Conservation (phyloP, 1,140 invertebrate species). For the Drosophila subpulchrella region DNA sequence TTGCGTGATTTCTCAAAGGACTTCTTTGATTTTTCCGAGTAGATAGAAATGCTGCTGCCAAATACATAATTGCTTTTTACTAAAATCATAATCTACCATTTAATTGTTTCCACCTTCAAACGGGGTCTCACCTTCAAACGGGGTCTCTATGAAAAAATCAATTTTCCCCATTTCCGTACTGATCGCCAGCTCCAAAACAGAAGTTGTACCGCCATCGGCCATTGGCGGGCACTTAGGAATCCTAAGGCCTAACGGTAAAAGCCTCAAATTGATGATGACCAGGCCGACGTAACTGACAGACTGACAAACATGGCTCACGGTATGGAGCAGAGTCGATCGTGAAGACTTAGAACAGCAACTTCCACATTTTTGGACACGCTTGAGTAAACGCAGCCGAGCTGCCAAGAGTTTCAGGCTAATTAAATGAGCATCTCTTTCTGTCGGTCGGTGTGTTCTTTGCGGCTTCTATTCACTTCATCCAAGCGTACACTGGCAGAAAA, state of each 20-base stretch:
- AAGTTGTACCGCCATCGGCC: constrained; percentile 33
- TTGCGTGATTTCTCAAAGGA: too few species aligned
- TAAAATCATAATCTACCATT: not conserved
- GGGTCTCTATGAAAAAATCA: constrained; percentile 1
- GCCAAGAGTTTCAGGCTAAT: constrained; percentile 58
- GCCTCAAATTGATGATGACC: constrained; percentile 69
- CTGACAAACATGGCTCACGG: constrained; percentile 26
- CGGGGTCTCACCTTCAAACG: not conserved
- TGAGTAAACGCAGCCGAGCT: constrained; percentile 51
- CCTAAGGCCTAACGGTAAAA: constrained; percentile 66
- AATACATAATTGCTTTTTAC: not conserved
- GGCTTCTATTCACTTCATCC: constrained; percentile 13
- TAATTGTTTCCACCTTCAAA: not conserved
- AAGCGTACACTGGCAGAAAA: constrained; percentile 47
- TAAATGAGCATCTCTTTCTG: constrained; percentile 55
- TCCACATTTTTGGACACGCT: constrained; percentile 67
- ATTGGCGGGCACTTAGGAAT: constrained; percentile 51
- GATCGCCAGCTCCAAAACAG: constrained; percentile 21
- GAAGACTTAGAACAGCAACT: constrained; percentile 50
- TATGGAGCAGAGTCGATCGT: constrained; percentile 19
- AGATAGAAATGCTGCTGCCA: too few species aligned
- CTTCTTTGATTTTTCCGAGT: too few species aligned
- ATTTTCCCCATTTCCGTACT: constrained; percentile 6
- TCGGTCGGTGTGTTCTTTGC: constrained; percentile 33
- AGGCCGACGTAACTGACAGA: constrained; percentile 40